Evolutionary conservation across 1,140 invertebrate species (phyloP).

Genomic region (Drosophila kurseongensis): DNA sequence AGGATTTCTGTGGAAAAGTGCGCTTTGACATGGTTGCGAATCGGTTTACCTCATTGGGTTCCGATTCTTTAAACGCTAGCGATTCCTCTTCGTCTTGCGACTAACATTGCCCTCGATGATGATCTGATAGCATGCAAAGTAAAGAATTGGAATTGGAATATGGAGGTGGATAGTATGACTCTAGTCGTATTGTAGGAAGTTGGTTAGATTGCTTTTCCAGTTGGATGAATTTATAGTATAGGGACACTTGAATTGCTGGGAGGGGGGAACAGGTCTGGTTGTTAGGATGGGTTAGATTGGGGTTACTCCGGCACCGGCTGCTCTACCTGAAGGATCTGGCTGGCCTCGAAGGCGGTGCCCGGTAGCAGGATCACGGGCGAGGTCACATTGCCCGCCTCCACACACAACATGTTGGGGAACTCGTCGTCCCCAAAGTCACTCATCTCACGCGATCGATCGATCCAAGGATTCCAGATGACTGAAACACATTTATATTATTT

Average conservation of each 20-base stretch:
- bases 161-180: background rate
- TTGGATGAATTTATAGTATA: conserved; percentile 6
- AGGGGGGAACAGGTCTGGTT: conserved; percentile 14
- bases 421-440: conserved; percentile 97
- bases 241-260: conserved; percentile 61
- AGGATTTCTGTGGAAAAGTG: conserved; percentile 32
- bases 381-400: conserved; percentile 95
- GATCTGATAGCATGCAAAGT: conserved; percentile 61
- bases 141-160: conserved; percentile 34
- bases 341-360: conserved; percentile 87
- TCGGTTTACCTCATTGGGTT: conserved; percentile 83
- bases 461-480: conserved; percentile 98
- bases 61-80: conserved; percentile 84
- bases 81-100: conserved; percentile 83
- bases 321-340: conserved; percentile 81
- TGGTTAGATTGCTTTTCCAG: background rate
- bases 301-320: conserved; percentile 8
- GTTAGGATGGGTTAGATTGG: conserved; percentile 32
- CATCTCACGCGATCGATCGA: conserved; percentile 95
- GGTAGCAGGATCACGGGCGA: conserved; percentile 93
- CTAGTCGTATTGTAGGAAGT: conserved; percentile 1
- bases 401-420: conserved; percentile 97
- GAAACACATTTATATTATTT: no score
- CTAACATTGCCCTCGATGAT: conserved; percentile 84
- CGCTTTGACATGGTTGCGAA: conserved; percentile 58